Evolutionary conservation across 2,888 invertebrate species (phyloP).

Genomic region (Morinoia aosen): DNA sequence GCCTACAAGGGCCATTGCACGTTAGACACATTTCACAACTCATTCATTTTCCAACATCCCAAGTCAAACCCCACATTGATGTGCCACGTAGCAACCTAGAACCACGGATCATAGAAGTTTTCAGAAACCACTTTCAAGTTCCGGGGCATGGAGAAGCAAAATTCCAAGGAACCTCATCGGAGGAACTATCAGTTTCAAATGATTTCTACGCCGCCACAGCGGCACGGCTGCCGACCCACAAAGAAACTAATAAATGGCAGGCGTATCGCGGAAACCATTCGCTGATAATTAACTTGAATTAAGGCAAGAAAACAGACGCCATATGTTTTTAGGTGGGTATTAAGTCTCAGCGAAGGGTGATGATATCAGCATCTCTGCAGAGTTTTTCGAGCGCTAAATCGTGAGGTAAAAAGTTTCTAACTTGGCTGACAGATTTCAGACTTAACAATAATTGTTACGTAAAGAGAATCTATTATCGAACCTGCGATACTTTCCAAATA

Average conservation of each 20-base stretch:
- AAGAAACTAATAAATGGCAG: slow-evolving; percentile 24
- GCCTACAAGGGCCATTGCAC: background rate
- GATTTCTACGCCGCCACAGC: background rate
- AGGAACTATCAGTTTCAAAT: background rate
- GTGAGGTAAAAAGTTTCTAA: background rate
- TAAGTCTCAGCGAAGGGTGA: background rate
- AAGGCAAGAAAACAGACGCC: background rate
- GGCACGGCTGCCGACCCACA: background rate
- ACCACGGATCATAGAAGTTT: background rate
- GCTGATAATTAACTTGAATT: background rate
- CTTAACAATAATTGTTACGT: no score
- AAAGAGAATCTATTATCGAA: no score
- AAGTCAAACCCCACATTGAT: background rate
- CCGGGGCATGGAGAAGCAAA: background rate
- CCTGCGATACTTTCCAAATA: background rate
- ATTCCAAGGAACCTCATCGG: background rate
- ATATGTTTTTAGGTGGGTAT: background rate
- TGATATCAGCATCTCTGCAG: background rate
- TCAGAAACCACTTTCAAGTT: background rate
- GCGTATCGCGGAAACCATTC: background rate
- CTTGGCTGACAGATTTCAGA: background rate
- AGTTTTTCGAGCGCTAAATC: background rate
- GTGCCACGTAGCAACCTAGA: background rate
- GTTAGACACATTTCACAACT: no score
- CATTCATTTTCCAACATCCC: no score